Evolutionary conservation across 2,888 invertebrate species (phyloP).

Genomic region (Phyllotreta cruciferae): DNA sequence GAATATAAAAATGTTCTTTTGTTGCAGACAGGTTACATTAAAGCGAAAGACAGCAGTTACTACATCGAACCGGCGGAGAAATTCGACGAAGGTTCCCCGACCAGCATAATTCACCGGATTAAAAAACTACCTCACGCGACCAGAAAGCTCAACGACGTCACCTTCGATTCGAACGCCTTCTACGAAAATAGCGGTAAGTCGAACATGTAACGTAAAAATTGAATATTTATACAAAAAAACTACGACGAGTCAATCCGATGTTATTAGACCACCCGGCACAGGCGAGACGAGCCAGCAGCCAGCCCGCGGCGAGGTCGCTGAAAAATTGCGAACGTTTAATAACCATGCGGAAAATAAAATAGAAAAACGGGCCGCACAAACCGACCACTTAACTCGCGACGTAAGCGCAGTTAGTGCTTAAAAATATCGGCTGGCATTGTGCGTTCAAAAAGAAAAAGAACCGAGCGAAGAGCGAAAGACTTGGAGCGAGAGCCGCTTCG

Average conservation of each 20-base stretch:
- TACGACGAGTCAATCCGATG: no score
- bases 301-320: no score
- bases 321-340: no score
- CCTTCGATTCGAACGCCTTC: constrained; percentile 47
- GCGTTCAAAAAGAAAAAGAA: constrained; percentile 20
- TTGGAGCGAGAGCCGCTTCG: no score
- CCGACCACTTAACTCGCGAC: no score
- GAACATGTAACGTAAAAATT: no score
- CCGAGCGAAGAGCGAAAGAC: not conserved
- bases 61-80: constrained; percentile 72
- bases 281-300: no score
- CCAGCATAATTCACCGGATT: constrained; percentile 63
- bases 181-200: constrained; percentile 54
- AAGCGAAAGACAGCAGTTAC: constrained; percentile 70
- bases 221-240: not conserved
- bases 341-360: no score
- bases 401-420: no score
- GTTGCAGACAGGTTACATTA: constrained; percentile 73
- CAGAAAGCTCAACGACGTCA: constrained; percentile 43
- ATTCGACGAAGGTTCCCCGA: constrained; percentile 56
- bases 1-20: constrained; percentile 27
- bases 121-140: constrained; percentile 52
- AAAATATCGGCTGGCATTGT: not conserved
- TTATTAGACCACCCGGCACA: no score
- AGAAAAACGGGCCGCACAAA: no score